phyloP scores from a whole-genome alignment of 2,888 invertebrate genomes.

The Diloba caeruleocephala region DNA sequence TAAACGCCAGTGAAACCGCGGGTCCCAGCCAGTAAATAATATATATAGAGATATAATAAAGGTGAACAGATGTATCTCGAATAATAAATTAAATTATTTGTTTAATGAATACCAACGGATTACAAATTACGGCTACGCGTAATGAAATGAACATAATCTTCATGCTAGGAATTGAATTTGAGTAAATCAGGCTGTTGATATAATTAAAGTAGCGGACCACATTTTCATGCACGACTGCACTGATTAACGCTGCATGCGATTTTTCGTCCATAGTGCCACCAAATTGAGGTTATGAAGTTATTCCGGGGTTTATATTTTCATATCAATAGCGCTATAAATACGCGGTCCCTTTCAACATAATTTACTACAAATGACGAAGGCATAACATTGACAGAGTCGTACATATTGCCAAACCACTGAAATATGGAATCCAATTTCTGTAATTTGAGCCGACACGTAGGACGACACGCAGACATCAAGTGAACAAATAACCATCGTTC shows the following conservation, averaged over 20 bases:
- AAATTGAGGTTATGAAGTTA: constrained; percentile 12
- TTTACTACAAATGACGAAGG: no score
- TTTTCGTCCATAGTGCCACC: constrained; percentile 11
- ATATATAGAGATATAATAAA: constrained; percentile 6
- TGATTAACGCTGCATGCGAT: constrained; percentile 26
- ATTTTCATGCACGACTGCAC: constrained; percentile 15
- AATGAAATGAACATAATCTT: constrained; percentile 53
- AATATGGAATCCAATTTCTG: no score
- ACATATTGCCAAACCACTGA: no score
- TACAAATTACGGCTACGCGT: constrained; percentile 36
- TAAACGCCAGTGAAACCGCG: no score
- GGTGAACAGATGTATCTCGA: constrained; percentile 24
- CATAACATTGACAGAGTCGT: no score
- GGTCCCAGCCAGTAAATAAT: no score
- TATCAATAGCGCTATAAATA: constrained; percentile 6
- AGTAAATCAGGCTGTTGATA: constrained; percentile 33
- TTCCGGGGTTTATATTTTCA: constrained; percentile 9
- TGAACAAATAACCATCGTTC: constrained; percentile 10
- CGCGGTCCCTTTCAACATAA: not conserved
- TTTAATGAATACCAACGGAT: constrained; percentile 46
- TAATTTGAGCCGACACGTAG: no score
- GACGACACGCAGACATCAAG: no score
- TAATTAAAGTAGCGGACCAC: constrained; percentile 34
- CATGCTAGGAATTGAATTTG: constrained; percentile 30
- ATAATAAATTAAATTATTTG: constrained; percentile 34